A percentile compares a stretch with the other conserved stretches of the same genome.
These are phyloP conservation scores for Macroglossus sobrinus DNA, from an alignment of 2,113 vertebrate species.

Conservation along the genomic window DNA sequence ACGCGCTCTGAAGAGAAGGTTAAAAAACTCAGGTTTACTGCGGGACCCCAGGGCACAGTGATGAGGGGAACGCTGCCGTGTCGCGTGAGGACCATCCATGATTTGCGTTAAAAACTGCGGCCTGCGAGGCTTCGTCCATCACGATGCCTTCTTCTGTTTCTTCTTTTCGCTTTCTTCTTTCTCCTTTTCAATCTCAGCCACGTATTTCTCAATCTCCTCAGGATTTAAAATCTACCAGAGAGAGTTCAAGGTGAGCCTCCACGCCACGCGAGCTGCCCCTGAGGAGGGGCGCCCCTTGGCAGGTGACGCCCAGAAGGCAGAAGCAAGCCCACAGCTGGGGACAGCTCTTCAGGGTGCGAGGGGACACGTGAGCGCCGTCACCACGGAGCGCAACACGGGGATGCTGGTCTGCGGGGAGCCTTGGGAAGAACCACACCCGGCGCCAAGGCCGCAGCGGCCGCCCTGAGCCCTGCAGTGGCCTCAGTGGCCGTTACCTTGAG, in stretches of 20 bases:
- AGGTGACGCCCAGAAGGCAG: too few relatives aligned
- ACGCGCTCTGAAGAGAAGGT: conserved; percentile 49
- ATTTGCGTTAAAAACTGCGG: conserved; percentile 67
- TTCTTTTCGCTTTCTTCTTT: conserved; percentile 92
- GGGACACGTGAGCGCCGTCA: too few relatives aligned
- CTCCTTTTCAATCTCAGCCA: conserved; percentile 90
- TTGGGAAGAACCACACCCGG: neutral
- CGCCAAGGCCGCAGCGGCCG: too few relatives aligned
- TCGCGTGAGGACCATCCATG: conserved; percentile 62
- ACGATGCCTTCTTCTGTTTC: conserved; percentile 87
- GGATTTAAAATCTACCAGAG: conserved; percentile 85
- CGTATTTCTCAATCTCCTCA: conserved; percentile 89
- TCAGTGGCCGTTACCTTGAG: conserved; percentile 87
- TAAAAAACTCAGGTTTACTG: conserved; percentile 84
- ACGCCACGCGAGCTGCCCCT: too few relatives aligned
- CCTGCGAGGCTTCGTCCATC: conserved; percentile 56
- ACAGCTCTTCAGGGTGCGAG: too few relatives aligned
- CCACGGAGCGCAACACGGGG: too few relatives aligned
- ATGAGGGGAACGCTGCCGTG: conserved; percentile 56
- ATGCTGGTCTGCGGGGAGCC: neutral
- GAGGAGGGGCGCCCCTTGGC: too few relatives aligned
- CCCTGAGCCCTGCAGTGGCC: too few relatives aligned
- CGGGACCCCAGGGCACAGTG: conserved; percentile 61
- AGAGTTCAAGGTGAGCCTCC: neutral
- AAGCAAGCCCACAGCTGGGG: too few relatives aligned